phyloP scores from a whole-genome alignment of 2,888 invertebrate species.

The Andrena hattorfiana region DNA sequence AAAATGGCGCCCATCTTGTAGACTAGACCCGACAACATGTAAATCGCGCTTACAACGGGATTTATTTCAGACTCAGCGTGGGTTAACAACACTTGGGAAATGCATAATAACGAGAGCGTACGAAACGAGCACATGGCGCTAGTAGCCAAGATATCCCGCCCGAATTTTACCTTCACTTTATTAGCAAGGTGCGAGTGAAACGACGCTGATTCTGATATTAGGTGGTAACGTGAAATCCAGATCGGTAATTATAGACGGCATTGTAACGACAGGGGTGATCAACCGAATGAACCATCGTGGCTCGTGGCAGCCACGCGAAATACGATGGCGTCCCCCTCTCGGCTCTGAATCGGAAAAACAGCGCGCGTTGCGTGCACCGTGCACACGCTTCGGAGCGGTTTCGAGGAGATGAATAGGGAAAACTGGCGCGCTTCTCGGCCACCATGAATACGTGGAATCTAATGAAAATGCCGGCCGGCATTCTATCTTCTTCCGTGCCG shows the following conservation, averaged over 20 bases:
- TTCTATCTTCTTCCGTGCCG: constrained; percentile 63
- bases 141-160: constrained; percentile 58
- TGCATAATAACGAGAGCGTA: constrained; percentile 22
- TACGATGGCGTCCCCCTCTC: constrained; percentile 78
- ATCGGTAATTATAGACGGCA: constrained; percentile 79
- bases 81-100: constrained; percentile 5
- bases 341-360: constrained; percentile 46
- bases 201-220: constrained; percentile 56
- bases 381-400: background rate
- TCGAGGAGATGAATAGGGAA: background rate
- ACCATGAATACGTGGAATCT: constrained; percentile 35
- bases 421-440: background rate
- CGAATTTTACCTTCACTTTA: constrained; percentile 31
- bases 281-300: constrained; percentile 69
- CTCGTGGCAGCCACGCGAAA: constrained; percentile 72
- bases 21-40: background rate
- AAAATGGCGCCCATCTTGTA: constrained; percentile 74
- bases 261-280: constrained; percentile 76
- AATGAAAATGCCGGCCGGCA: constrained; percentile 73
- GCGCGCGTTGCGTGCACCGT: constrained; percentile 5
- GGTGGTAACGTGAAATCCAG: constrained; percentile 61
- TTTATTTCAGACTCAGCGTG: background rate
- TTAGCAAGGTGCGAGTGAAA: background rate
- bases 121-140: constrained; percentile 74
- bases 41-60: background rate